Percentiles rank a stretch among this genome's conserved stretches.
Evolutionary conservation across 2,113 vertebrate species (phyloP).

Genomic region (Hepsetus odoe): DNA sequence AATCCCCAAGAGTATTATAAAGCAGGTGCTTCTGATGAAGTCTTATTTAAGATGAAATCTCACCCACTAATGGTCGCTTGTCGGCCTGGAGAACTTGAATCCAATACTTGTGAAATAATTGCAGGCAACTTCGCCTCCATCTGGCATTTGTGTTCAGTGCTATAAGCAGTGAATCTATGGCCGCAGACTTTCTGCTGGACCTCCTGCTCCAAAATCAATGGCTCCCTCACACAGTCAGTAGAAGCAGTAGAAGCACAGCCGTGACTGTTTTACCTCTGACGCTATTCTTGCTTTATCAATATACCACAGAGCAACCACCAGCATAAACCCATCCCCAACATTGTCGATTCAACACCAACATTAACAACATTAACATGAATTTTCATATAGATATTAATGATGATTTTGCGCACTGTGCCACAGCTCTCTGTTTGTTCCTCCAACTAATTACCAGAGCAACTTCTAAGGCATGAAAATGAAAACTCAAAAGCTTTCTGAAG

Average conservation of each 20-base stretch:
- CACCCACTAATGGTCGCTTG: conserved; percentile 3
- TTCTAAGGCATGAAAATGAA: conserved; percentile 37
- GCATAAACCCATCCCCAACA: not conserved
- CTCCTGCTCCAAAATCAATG: conserved; percentile 41
- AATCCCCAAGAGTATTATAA: conserved; percentile 5
- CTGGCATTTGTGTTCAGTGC: conserved; percentile 21
- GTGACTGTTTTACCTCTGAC: not conserved
- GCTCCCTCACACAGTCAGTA: not conserved
- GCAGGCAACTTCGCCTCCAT: conserved; percentile 37
- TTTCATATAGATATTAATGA: conserved; percentile 43
- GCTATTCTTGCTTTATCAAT: not conserved
- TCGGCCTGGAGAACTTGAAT: conserved; percentile 20
- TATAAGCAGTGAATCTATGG: conserved; percentile 13
- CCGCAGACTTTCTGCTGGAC: conserved; percentile 13
- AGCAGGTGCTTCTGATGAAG: conserved; percentile 1
- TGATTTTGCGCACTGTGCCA: conserved; percentile 12
- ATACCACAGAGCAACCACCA: not conserved
- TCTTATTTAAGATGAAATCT: not conserved
- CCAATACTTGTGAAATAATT: conserved; percentile 42
- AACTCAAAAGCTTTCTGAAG: conserved; percentile 26
- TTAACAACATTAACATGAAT: conserved; percentile 32
- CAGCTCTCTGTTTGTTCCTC: conserved; percentile 14
- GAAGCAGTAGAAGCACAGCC: not conserved
- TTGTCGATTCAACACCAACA: not conserved
- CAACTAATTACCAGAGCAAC: conserved; percentile 32